These are phyloP conservation scores for Lasiurus borealis DNA, from an alignment of 2,113 vertebrate species.

Conservation along the genomic window DNA sequence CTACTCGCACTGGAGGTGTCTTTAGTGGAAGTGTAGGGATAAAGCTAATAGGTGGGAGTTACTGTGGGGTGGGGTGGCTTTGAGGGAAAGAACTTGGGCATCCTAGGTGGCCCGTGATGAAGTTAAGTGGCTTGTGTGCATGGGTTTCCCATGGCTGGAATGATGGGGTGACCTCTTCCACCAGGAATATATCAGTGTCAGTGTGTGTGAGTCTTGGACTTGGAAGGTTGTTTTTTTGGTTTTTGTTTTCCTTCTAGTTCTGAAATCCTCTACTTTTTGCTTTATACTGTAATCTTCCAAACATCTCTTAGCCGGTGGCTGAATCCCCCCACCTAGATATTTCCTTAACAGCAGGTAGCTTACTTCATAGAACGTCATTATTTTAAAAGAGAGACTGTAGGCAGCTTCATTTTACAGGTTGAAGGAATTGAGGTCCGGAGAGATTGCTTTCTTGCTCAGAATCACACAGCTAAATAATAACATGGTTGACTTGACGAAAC, in stretches of 20 bases:
- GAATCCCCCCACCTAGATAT: not conserved
- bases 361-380: conserved; percentile 44
- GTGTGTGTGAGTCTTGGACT: conserved; percentile 11
- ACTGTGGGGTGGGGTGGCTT: not conserved
- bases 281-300: conserved; percentile 6
- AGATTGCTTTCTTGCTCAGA: conserved; percentile 48
- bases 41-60: not conserved
- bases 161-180: conserved; percentile 13
- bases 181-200: not conserved
- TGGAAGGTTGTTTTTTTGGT: not conserved
- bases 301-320: not conserved
- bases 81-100: conserved; percentile 1
- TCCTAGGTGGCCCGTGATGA: not conserved
- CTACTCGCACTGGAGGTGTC: not conserved
- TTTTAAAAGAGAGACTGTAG: conserved; percentile 52
- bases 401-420: not conserved
- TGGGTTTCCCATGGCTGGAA: not conserved
- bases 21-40: not conserved
- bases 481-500: not conserved
- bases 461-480: conserved; percentile 52
- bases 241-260: not conserved
- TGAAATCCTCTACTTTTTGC: conserved; percentile 41
- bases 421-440: conserved; percentile 49
- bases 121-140: conserved; percentile 1
- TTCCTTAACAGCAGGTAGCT: conserved; percentile 27